A percentile compares a stretch with the other conserved stretches of the same genome.
Evolutionary conservation across 2,888 invertebrate species (phyloP).

Genomic region (Conistra vaccinii): DNA sequence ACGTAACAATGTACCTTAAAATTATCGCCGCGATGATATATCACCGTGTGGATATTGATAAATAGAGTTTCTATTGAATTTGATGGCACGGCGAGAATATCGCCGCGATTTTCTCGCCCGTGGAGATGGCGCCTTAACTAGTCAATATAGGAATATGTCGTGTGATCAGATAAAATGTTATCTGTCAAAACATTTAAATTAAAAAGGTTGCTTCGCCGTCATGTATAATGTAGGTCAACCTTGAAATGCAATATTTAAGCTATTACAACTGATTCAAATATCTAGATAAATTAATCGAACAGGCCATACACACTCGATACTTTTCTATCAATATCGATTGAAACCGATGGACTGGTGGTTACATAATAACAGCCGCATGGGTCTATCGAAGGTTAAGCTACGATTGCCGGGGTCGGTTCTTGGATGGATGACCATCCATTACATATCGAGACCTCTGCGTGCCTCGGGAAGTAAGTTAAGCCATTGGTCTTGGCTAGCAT

Average conservation of each 20-base stretch:
- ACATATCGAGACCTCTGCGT: background rate
- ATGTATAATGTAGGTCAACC: background rate
- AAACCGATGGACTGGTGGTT: too few species aligned
- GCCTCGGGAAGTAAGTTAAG: background rate
- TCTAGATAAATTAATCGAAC: background rate
- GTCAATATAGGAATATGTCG: background rate
- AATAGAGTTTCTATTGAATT: too few species aligned
- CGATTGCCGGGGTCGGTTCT: background rate
- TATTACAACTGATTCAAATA: background rate
- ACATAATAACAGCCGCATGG: background rate
- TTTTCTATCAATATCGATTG: too few species aligned
- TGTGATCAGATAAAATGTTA: background rate
- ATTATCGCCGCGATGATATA: too few species aligned
- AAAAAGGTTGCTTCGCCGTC: background rate
- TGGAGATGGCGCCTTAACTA: background rate
- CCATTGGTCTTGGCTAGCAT: too few species aligned
- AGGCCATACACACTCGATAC: too few species aligned
- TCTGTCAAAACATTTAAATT: too few species aligned
- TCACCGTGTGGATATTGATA: too few species aligned
- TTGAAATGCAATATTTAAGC: background rate
- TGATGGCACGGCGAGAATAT: too few species aligned
- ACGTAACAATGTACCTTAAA: too few species aligned
- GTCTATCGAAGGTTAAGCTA: background rate
- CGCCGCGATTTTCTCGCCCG: too few species aligned
- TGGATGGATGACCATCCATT: background rate